Evolutionary conservation across 2,797 vertebrate genomes (phyloP).

Genomic region (Phylloscopus collybita): DNA sequence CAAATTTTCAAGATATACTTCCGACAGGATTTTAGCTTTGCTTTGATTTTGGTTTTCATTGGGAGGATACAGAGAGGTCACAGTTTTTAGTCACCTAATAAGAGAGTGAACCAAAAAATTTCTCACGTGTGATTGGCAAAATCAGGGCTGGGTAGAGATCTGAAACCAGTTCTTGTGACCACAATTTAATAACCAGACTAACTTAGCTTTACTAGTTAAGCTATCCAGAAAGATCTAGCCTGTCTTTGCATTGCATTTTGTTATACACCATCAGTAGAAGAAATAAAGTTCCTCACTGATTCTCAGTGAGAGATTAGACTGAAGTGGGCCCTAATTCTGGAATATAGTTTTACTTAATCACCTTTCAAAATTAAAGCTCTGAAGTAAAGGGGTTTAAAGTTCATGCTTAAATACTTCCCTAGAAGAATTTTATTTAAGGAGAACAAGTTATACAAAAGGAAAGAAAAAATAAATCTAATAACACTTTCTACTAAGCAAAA

Average conservation of each 20-base stretch:
- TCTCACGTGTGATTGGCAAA: neutral
- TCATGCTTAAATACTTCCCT: neutral
- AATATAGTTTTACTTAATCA: neutral
- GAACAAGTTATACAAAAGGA: neutral
- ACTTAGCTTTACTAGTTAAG: neutral
- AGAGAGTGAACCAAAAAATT: neutral
- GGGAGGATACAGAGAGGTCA: neutral
- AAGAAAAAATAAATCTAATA: neutral
- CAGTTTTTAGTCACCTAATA: neutral
- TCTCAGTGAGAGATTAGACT: neutral
- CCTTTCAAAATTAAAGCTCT: neutral
- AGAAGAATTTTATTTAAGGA: neutral
- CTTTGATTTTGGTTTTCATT: neutral
- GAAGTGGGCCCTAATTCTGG: neutral
- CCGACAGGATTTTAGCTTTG: neutral
- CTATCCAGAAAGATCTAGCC: neutral
- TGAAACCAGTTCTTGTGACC: rapidly evolving
- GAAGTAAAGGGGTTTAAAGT: neutral
- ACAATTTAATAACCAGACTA: neutral
- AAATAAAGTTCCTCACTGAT: neutral
- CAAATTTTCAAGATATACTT: neutral
- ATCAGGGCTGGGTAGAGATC: neutral
- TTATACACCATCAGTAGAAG: neutral
- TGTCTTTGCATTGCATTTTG: neutral
- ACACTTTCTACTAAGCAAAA: neutral